Percentiles rank a stretch among this genome's conserved stretches.
phyloP scores from a whole-genome alignment of 2,113 vertebrate species.

The Eretmochelys imbricata region DNA sequence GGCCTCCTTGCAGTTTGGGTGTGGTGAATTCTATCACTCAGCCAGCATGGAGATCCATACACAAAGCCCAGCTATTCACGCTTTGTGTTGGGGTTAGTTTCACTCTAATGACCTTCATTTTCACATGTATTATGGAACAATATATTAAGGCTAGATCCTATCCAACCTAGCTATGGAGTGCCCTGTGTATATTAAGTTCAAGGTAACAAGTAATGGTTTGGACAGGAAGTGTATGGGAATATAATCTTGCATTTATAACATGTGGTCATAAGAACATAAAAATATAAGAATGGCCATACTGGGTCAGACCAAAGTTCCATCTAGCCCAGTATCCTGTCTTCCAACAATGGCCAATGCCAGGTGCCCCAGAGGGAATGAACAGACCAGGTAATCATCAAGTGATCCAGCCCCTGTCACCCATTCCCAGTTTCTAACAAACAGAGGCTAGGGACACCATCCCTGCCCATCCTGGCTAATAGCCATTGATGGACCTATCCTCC shows the following conservation, averaged over 20 bases:
- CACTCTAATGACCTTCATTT: not conserved
- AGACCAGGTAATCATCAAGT: too few species aligned
- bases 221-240: not conserved
- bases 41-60: accelerated
- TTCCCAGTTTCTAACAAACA: too few species aligned
- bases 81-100: not conserved
- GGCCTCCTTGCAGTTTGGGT: accelerated
- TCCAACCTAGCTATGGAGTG: accelerated
- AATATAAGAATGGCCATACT: too few species aligned
- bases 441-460: too few species aligned
- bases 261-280: not conserved
- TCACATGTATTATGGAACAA: too few species aligned
- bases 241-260: not conserved
- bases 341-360: too few species aligned
- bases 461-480: too few species aligned
- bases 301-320: too few species aligned
- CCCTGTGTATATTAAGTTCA: not conserved
- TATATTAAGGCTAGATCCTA: not conserved
- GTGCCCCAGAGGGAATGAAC: too few species aligned
- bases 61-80: accelerated
- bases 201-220: not conserved
- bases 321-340: too few species aligned
- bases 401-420: too few species aligned
- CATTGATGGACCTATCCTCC: too few species aligned
- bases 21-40: not conserved